Base-by-base conservation (phyloP, 2,888 invertebrate species). In the Philaethria dido region DNA sequence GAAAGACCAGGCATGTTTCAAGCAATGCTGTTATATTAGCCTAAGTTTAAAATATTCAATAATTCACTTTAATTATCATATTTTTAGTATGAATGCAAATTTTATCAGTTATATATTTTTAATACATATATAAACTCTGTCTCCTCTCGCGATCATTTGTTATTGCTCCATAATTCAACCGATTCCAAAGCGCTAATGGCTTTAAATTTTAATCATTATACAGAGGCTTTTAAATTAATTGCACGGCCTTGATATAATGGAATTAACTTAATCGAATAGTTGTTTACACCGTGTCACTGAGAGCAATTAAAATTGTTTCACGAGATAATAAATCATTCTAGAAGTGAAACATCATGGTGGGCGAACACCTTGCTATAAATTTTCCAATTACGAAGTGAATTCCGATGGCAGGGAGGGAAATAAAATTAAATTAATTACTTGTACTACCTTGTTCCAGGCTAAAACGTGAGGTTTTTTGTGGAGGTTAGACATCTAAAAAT, bases 251-350 rank as follows among this genome's bases (percentile, higher is more conserved):
- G 75, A 81, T 84, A 85, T 87, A 91, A 90, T 88, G 86, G 88
- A 86, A 91, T 91, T 90, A 89, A 88, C 88, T 89, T 90, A 91
- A 92, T 92, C 92, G 90, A 92, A 92, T 92, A 92, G 90, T 91
- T 92, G 91, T 92, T 92, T 92, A 92, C 92, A 92, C 81, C 81
- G 87, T 92, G 92, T 92, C 92, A 92, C 89, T 88, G 86, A 76
- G 80, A 84, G 89, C 89, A 92, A 92, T 92, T 92, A 92, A 92
- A 91, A 92, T 92, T 92, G 92, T 92, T 92, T 86, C 86, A 79
- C 80, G 83, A 87, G 86, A 84, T 85, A 80, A 91, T 92, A 92
- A 92, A 92, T 92, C 91, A 92, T 91, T 91, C 80, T 80, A 79
- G 87, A 89, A 92, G 90, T 92, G 92, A 92, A 92, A 89, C 92